Percentiles rank a stretch among this genome's conserved stretches.
These are phyloP conservation scores for Macaria liturata DNA, from an alignment of 2,888 invertebrate species.

Conservation along the genomic window DNA sequence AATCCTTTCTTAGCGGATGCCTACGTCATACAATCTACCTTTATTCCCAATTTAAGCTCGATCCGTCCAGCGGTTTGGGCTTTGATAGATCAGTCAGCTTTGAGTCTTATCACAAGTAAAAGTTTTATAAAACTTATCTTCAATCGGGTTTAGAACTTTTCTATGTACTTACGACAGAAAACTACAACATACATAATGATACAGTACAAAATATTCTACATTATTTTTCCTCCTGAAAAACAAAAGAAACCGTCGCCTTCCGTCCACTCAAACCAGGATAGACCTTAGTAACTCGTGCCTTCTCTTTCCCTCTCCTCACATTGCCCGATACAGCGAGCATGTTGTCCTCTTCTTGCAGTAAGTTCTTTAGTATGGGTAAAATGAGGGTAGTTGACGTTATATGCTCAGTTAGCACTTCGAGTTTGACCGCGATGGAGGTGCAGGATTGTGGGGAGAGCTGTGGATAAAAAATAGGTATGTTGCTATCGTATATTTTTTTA, in stretches of 20 bases:
- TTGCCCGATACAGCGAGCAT: constrained; percentile 49
- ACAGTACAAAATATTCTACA: background rate
- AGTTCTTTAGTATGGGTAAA: constrained; percentile 23
- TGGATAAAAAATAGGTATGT: too few relatives aligned
- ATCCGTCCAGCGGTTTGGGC: too few relatives aligned
- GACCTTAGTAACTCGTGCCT: constrained; percentile 43
- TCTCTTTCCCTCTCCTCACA: constrained; percentile 46
- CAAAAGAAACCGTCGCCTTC: constrained; percentile 55
- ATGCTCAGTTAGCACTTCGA: constrained; percentile 49
- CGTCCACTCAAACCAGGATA: constrained; percentile 52
- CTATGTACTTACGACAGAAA: too few relatives aligned
- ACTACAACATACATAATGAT: background rate
- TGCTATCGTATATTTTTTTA: too few relatives aligned
- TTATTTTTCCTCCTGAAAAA: constrained; percentile 28
- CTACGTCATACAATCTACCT: too few relatives aligned
- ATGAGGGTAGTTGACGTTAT: constrained; percentile 40
- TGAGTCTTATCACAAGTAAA: too few relatives aligned
- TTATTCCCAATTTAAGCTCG: too few relatives aligned
- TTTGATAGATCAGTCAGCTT: too few relatives aligned
- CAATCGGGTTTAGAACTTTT: too few relatives aligned
- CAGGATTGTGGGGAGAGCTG: constrained; percentile 65
- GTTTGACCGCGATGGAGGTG: constrained; percentile 59
- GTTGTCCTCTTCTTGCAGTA: constrained; percentile 51
- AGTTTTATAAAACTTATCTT: too few relatives aligned
- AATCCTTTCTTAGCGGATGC: too few relatives aligned